Base-by-base conservation (phyloP, 1,140 invertebrate species). In the Anoplophora glabripennis region DNA sequence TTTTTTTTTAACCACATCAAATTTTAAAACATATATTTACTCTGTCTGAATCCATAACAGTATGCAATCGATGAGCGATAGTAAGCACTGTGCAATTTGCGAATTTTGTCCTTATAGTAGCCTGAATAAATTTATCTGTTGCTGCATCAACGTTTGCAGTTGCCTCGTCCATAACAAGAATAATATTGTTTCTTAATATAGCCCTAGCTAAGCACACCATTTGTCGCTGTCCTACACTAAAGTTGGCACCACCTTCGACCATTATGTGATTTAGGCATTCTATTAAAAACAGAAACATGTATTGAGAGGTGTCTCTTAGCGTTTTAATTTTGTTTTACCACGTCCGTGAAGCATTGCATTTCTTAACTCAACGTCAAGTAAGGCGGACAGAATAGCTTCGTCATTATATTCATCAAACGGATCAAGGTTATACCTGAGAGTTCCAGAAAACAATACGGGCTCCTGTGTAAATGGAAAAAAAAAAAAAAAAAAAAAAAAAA, bases 341-440 rank as follows among this genome's bases (percentile, higher is more conserved):
- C 41, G 36, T 28, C 67, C 65, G 10, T 79, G 75, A 5, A 67
- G 55, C 4, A 79, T 63, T 0, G 71, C 69, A 15, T 77, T 68
- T 62, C 78, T 83, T 36, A 84, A 53, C 59, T 84, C 78, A 0
- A 84, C 79, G 11, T 78, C 74, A 5, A 77, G 77, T 4, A 90
- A 70, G 34, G 67, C 68, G 1, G 80, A 83, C 56, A 79, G n/a
- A 10, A 71, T 51, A 5, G 36, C 28, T 11, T 58, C 49, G 48
- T 68, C 67, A 0, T 76, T 72, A 65, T 85, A 86, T 49, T 84
- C 80, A 21, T 83, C 79, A 69, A 92, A 92, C 3, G 92, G 92
- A 77, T 94, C 92, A 28, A 94, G 75, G 73, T 94, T 94, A 62
- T 87, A 88, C 11, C 92, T 78, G 36, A 93, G 73, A 35, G 81